These are phyloP conservation scores for Brachypteracias leptosomus DNA, from an alignment of 2,113 vertebrate species.

Conservation along the genomic window DNA sequence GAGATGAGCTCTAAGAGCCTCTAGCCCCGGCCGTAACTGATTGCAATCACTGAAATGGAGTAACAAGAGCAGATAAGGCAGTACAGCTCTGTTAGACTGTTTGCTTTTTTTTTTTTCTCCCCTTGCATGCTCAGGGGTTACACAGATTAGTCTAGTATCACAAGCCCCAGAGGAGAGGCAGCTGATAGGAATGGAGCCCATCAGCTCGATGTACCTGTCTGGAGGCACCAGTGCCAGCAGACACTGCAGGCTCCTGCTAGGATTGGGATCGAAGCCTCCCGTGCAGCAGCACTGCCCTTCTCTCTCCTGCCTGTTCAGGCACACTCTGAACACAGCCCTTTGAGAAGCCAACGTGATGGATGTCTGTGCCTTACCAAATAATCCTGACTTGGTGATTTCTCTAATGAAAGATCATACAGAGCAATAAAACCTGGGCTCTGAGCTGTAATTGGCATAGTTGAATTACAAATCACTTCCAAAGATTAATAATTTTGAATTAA, in stretches of 20 bases:
- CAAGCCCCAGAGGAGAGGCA: neutral
- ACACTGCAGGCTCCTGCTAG: neutral
- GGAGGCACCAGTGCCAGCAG: neutral
- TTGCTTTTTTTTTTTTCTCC: neutral
- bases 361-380: neutral
- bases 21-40: neutral
- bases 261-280: neutral
- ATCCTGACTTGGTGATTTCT: neutral
- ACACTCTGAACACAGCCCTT: neutral
- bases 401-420: slow-evolving; percentile 13
- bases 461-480: neutral
- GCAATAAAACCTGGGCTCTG: neutral
- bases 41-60: neutral
- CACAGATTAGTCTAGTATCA: neutral
- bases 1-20: neutral
- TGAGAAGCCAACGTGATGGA: neutral
- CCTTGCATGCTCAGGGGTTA: neutral
- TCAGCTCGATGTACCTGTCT: neutral
- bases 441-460: neutral
- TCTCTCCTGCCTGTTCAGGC: neutral
- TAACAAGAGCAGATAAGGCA: neutral
- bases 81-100: neutral
- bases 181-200: neutral
- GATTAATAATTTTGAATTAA: neutral
- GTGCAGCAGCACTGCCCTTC: neutral